phyloP scores from a whole-genome alignment of 2,888 invertebrate genomes.

The Endomychus coccineus region DNA sequence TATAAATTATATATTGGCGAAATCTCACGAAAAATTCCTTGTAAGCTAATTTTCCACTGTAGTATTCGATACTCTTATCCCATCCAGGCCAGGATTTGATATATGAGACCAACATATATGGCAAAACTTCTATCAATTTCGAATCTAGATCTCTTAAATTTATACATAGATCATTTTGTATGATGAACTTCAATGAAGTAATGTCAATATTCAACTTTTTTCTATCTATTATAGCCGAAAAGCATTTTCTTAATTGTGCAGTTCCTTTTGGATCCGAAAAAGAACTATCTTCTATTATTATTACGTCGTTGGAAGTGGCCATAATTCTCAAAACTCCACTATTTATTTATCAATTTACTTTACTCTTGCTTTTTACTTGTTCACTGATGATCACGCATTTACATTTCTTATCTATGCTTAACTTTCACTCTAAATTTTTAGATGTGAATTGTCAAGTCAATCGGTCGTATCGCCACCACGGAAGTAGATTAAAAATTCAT shows the following conservation, averaged over 20 bases:
- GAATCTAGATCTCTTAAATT: not conserved
- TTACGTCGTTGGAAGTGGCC: too few species aligned
- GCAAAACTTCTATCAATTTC: not conserved
- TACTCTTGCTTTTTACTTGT: too few species aligned
- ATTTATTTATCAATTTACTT: too few species aligned
- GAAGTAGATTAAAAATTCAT: too few species aligned
- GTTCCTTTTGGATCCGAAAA: too few species aligned
- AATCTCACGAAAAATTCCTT: slow-evolving; percentile 2
- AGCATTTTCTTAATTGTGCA: slow-evolving; percentile 3
- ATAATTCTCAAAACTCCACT: too few species aligned
- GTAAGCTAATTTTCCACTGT: not conserved
- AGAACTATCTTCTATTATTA: too few species aligned
- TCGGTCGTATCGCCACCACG: too few species aligned
- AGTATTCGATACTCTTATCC: not conserved
- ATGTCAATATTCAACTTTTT: not conserved
- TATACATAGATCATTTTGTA: not conserved
- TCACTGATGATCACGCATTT: too few species aligned
- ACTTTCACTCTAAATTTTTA: too few species aligned
- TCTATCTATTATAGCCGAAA: slow-evolving; percentile 1
- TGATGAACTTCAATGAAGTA: not conserved
- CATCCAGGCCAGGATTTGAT: slow-evolving; percentile 7
- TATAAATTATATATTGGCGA: not conserved
- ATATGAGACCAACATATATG: slow-evolving; percentile 6
- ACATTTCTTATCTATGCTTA: too few species aligned
- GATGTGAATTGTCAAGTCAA: too few species aligned